Conservation (phyloP, 2,797 vertebrate genomes). For the Pristis pectinata region DNA sequence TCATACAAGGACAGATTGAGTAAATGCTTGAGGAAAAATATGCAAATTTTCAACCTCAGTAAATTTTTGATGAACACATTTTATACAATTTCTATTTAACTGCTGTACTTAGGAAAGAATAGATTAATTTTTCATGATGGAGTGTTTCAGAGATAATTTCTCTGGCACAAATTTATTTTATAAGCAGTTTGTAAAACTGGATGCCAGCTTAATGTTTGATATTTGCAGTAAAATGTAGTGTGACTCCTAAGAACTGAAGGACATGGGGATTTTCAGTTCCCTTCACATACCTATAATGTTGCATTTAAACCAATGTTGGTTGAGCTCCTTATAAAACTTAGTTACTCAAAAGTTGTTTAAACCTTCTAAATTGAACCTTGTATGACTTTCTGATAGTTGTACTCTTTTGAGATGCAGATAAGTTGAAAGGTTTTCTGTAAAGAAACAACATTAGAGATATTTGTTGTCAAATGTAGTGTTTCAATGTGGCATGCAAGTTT, state of each 20-base stretch:
- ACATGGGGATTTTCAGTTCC: background rate
- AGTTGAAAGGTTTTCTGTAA: background rate
- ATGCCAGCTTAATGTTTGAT: background rate
- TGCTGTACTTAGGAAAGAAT: no score
- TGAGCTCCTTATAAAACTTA: background rate
- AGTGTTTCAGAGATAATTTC: background rate
- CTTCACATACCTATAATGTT: background rate
- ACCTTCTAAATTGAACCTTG: background rate
- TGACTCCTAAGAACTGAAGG: background rate
- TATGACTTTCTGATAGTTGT: background rate
- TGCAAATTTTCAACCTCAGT: no score
- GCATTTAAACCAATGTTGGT: background rate
- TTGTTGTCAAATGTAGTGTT: background rate
- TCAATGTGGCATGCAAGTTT: background rate
- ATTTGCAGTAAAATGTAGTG: background rate
- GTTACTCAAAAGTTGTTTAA: background rate
- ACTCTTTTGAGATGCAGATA: background rate
- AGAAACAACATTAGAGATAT: background rate
- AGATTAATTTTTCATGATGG: background rate
- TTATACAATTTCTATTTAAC: background rate
- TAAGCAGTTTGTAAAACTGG: background rate
- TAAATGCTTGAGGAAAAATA: no score
- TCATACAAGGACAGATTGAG: no score
- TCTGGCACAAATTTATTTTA: background rate
- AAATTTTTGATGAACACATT: background rate